Evolutionary conservation across 2,797 vertebrate species (phyloP), one percentile per base, ranked within the genome.

Genomic region (Corythornis leucogaster): DNA sequence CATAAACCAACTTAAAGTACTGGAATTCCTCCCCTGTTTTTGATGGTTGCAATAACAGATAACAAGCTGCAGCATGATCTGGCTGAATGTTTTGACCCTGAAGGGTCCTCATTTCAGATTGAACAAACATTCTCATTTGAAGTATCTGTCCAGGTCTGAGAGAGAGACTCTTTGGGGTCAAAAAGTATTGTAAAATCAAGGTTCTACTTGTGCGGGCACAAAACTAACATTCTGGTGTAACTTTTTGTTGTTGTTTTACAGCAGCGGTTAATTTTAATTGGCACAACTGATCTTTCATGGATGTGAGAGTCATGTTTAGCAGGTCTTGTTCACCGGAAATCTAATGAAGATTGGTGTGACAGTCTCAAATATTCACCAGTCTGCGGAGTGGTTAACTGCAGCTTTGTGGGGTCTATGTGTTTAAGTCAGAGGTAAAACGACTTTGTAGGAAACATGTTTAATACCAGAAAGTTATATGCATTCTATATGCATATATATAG

Each of bases 61-160:
- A 95, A 93, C 95, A 94, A 84, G 95, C 62, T 94, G 70, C 58
- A 83, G 79, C 94, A 89, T 17, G 94, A 93, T 78, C 66, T 75
- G 66, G 31, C 67, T 92, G 58, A 64, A 61, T 80, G 63, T 35
- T 93, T 87, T 94, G 96, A 95, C 94, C 94, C 93, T 63, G 62
- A 83, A 92, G 79, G 71, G 62, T 85, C 84, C 12, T 69, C 0
- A 2, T 63, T 85, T 80, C 62, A 85, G 63, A 80, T 43, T 5
- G 58, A 83, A 63, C 51, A 85, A 96, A 79, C 79, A 87, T 80
- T 94, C 93, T 93, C 69, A 90, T 85, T 93, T 83, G 86, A 89
- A 93, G 20, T 78, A 90, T 87, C 77, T 94, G 50, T 63, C 40
- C 38, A 77, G 80, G 81, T 61, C 79, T 82, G 55, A 92, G 57